Evolutionary conservation across 37 sponge, comb jelly and placozoan species (phyloP).

Genomic region (Spongilla lacustris): DNA sequence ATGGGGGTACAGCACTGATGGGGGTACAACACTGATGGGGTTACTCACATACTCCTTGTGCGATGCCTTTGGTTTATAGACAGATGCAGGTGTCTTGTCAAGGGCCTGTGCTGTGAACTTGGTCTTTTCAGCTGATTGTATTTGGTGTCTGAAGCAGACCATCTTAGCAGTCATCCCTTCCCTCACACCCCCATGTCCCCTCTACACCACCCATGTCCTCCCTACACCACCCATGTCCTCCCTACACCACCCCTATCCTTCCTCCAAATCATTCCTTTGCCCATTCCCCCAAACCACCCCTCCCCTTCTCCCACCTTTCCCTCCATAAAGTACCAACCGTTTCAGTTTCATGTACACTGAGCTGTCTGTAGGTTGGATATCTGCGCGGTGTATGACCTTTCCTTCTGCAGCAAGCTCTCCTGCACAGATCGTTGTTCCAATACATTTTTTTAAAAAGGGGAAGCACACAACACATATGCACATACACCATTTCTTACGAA

Average conservation of each 20-base stretch:
- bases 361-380: slow-evolving; percentile 72
- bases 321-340: slow-evolving; percentile 35
- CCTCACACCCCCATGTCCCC: not conserved
- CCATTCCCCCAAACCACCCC: not conserved
- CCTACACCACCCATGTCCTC: not conserved
- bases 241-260: too few relatives aligned
- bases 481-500: not conserved
- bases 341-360: slow-evolving; percentile 83
- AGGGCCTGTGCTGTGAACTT: slow-evolving; percentile 65
- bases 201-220: not conserved
- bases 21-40: too few relatives aligned
- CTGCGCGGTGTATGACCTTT: slow-evolving; percentile 83
- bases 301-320: not conserved
- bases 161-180: not conserved
- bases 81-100: slow-evolving; percentile 22
- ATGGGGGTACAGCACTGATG: too few relatives aligned
- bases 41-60: slow-evolving; percentile 54
- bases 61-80: slow-evolving; percentile 39
- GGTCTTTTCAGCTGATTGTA: slow-evolving; percentile 67
- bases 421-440: too few relatives aligned
- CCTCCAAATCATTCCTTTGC: too few relatives aligned
- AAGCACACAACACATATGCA: not conserved
- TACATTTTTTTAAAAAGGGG: not conserved
- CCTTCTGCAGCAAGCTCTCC: slow-evolving; percentile 72
- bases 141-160: slow-evolving; percentile 58